These are phyloP conservation scores for Dromiciops gliroides DNA, from an alignment of 2,113 vertebrate genomes.

Conservation along the genomic window DNA sequence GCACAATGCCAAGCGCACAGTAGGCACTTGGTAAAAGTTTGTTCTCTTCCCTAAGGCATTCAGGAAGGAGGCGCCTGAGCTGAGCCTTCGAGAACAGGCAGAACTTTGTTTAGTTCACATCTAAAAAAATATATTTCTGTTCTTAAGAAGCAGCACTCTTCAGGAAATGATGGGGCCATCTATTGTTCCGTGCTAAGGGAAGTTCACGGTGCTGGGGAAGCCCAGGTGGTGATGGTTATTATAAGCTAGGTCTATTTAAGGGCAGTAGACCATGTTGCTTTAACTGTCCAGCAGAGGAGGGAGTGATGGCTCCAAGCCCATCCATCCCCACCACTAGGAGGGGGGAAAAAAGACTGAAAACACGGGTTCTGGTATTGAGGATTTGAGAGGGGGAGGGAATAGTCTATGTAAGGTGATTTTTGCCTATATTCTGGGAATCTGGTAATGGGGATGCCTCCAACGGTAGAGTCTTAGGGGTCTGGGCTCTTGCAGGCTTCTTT, in stretches of 20 bases:
- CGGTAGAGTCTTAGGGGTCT: neutral
- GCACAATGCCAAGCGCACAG: neutral
- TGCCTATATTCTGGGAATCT: neutral
- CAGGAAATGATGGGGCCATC: neutral
- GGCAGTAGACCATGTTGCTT: neutral
- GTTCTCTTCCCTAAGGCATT: neutral
- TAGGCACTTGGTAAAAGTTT: neutral
- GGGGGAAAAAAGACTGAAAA: no score
- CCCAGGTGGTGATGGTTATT: neutral
- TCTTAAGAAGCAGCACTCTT: neutral
- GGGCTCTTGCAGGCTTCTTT: neutral
- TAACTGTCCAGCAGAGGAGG: neutral
- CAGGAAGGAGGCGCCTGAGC: neutral
- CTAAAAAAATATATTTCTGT: neutral
- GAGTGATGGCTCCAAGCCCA: neutral
- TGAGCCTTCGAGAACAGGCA: neutral
- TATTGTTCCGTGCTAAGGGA: neutral
- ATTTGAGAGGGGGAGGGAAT: neutral
- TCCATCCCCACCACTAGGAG: neutral
- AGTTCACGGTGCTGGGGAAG: neutral
- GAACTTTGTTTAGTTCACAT: neutral
- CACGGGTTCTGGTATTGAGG: neutral
- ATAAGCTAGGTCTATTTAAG: neutral
- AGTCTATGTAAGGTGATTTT: neutral
- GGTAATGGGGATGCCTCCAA: neutral